Conservation (phyloP, 2,113 vertebrate genomes). For the Nibea coibor region DNA sequence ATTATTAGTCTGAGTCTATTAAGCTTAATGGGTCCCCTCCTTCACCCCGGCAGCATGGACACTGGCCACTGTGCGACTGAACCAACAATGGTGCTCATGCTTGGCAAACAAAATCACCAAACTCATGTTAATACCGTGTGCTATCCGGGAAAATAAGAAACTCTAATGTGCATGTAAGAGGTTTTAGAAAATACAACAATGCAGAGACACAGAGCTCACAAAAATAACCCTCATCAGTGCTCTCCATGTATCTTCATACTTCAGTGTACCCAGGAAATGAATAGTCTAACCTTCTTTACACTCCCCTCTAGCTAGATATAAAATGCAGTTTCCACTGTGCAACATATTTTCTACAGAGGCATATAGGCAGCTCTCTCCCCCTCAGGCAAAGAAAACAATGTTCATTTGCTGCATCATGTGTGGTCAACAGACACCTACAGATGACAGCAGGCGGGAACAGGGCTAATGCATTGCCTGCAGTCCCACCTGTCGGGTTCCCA, state of each 20-base stretch:
- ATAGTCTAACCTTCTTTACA: slow-evolving; percentile 17
- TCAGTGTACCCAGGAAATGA: slow-evolving; percentile 21
- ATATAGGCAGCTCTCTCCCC: slow-evolving; percentile 28
- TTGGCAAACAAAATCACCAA: slow-evolving; percentile 39
- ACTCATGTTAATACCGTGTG: neutral
- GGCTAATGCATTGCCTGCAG: slow-evolving; percentile 68
- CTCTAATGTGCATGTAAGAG: slow-evolving; percentile 2
- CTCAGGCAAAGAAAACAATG: slow-evolving; percentile 62
- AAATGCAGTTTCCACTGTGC: slow-evolving; percentile 25
- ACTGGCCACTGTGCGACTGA: slow-evolving; percentile 23
- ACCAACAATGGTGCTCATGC: slow-evolving; percentile 38
- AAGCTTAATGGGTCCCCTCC: slow-evolving; percentile 60
- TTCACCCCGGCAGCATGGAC: slow-evolving; percentile 42
- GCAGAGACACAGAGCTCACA: neutral
- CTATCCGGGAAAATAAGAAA: slow-evolving; percentile 29
- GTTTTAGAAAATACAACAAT: slow-evolving; percentile 25
- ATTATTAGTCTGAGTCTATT: slow-evolving; percentile 63
- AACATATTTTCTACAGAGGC: slow-evolving; percentile 28
- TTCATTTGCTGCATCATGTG: slow-evolving; percentile 74
- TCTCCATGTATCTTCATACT: slow-evolving; percentile 20
- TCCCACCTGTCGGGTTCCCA: slow-evolving; percentile 71
- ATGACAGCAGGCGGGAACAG: slow-evolving; percentile 61
- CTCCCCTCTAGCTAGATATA: slow-evolving; percentile 8
- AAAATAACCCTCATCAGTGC: slow-evolving; percentile 10
- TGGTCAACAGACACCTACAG: slow-evolving; percentile 73